A percentile compares a stretch with the other conserved stretches of the same genome.
These are phyloP conservation scores for Dasyornis broadbenti DNA, from an alignment of 2,113 vertebrate species.

Conservation along the genomic window DNA sequence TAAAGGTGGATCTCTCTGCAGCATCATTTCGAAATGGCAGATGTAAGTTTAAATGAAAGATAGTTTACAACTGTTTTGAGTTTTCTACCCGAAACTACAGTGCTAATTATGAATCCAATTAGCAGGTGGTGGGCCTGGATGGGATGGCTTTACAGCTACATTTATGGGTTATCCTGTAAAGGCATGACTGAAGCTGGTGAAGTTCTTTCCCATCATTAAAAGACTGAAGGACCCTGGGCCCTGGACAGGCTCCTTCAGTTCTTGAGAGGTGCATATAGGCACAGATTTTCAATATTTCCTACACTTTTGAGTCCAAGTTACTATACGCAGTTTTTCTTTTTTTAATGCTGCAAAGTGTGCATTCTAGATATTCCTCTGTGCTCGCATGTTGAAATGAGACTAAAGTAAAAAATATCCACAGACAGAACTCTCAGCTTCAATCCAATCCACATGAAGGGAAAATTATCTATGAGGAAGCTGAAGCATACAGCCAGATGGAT, in stretches of 20 bases:
- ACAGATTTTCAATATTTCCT: neutral
- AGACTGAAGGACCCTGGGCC: neutral
- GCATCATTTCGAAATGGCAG: neutral
- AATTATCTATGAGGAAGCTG: neutral
- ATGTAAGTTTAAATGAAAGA: neutral
- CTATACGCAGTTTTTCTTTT: fast-evolving
- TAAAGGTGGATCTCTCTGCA: neutral
- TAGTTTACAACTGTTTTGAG: neutral
- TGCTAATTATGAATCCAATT: neutral
- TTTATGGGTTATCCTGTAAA: neutral
- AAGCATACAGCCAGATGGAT: neutral
- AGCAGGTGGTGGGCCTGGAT: fast-evolving
- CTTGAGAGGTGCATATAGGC: neutral
- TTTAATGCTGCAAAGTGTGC: neutral
- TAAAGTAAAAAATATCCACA: neutral
- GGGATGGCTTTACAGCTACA: neutral
- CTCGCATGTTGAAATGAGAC: fast-evolving
- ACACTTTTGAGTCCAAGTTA: neutral
- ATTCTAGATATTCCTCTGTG: neutral
- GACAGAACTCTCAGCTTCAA: neutral
- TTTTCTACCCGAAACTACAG: neutral
- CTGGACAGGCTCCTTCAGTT: neutral
- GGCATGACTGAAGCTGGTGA: neutral
- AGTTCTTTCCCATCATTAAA: neutral
- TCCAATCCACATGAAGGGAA: neutral